A percentile compares a stretch with the other conserved stretches of the same genome.
phyloP scores from a whole-genome alignment of 2,888 invertebrate genomes.

The Drosophila conformis region DNA sequence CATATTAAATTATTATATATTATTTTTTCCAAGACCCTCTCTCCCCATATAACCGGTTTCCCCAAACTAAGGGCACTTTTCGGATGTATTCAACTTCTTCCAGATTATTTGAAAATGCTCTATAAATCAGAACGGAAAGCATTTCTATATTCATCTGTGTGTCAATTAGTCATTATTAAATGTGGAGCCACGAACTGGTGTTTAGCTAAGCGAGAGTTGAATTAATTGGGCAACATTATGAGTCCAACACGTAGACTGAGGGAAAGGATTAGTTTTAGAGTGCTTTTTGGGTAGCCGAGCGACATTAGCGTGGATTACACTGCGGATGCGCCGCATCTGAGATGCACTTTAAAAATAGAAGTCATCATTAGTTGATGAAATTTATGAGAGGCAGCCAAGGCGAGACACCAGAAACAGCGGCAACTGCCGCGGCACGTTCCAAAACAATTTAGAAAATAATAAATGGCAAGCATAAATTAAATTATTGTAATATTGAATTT shows the following conservation, averaged over 20 bases:
- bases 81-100: no score
- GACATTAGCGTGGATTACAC: slow-evolving; percentile 66
- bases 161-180: slow-evolving; percentile 41
- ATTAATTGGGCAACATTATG: slow-evolving; percentile 49
- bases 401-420: background rate
- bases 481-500: slow-evolving; percentile 81
- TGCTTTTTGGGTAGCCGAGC: slow-evolving; percentile 33
- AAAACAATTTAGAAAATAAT: slow-evolving; percentile 83
- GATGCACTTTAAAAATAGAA: slow-evolving; percentile 55
- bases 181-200: slow-evolving; percentile 22
- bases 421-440: slow-evolving; percentile 78
- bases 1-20: background rate
- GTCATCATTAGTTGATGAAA: slow-evolving; percentile 64
- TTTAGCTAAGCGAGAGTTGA: slow-evolving; percentile 17
- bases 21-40: background rate
- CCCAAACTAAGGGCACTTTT: background rate
- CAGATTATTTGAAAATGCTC: background rate
- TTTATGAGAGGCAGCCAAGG: slow-evolving; percentile 53
- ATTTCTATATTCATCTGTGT: background rate
- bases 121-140: background rate
- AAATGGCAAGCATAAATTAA: slow-evolving; percentile 84
- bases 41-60: background rate
- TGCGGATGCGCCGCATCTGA: slow-evolving; percentile 42
- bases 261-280: slow-evolving; percentile 64
- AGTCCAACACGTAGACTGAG: slow-evolving; percentile 33